Conservation (phyloP, 2,113 vertebrate species). For the Prunella himalayana region DNA sequence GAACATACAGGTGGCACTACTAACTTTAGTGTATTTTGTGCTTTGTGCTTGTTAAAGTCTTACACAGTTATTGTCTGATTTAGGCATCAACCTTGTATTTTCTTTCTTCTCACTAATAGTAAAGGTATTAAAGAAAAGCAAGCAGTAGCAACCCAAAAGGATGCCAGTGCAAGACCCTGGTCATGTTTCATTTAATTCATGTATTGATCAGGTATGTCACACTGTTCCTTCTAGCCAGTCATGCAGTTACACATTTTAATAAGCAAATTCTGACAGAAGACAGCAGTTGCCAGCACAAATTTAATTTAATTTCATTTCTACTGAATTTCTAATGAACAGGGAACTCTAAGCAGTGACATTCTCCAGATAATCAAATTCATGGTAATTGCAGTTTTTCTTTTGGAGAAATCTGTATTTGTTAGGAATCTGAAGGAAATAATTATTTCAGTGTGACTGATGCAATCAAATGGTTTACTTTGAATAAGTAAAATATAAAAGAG, state of each 20-base stretch:
- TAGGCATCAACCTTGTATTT: not conserved
- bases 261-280: not conserved
- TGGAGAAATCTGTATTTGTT: not conserved
- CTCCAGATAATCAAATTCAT: not conserved
- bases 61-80: not conserved
- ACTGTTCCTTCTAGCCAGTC: not conserved
- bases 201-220: not conserved
- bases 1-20: not conserved
- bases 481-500: not conserved
- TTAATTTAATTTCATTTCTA: not conserved
- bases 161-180: not conserved
- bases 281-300: not conserved
- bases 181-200: not conserved
- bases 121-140: not conserved
- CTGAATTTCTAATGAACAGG: not conserved
- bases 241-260: not conserved
- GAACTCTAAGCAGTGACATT: not conserved
- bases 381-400: not conserved
- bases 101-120: not conserved
- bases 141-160: not conserved
- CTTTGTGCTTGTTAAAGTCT: not conserved
- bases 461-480: constrained; percentile 3
- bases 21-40: not conserved
- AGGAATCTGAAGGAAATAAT: not conserved
- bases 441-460: not conserved